Conservation (phyloP, 2,888 invertebrate species). For the Drosophila putrida region DNA sequence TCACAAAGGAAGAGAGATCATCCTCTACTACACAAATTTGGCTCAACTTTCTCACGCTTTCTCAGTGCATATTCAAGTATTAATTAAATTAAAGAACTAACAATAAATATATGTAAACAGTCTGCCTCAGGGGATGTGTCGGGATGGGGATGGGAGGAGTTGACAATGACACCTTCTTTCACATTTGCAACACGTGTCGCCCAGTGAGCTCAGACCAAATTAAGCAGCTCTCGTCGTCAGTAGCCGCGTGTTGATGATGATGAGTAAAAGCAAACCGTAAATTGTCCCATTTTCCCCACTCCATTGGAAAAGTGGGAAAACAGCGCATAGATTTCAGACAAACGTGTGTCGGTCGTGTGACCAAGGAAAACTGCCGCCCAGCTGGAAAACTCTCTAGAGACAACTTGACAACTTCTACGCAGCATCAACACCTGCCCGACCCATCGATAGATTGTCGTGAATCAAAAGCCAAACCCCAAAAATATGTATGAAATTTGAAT, state of each 20-base stretch:
- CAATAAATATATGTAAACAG: conserved; percentile 75
- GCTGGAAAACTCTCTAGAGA: conserved; percentile 51
- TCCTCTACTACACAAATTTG: neutral
- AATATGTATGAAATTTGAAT: conserved; percentile 40
- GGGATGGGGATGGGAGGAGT: conserved; percentile 3
- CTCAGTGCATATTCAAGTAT: conserved; percentile 56
- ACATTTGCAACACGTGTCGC: conserved; percentile 67
- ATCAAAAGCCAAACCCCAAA: conserved; percentile 43
- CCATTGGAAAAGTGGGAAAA: conserved; percentile 37
- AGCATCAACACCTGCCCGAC: conserved; percentile 58
- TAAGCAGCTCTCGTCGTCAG: conserved; percentile 67
- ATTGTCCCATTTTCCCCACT: conserved; percentile 61
- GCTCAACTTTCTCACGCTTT: conserved; percentile 59
- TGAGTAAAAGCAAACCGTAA: conserved; percentile 75
- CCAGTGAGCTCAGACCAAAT: conserved; percentile 65
- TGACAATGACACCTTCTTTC: conserved; percentile 50
- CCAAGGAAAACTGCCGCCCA: conserved; percentile 21
- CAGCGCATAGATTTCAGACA: conserved; percentile 72
- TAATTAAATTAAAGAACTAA: conserved; percentile 79
- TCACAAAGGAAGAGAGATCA: neutral
- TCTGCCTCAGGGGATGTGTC: conserved; percentile 28
- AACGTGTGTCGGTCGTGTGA: conserved; percentile 74
- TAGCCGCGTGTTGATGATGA: conserved; percentile 71
- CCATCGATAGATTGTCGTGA: conserved; percentile 17
- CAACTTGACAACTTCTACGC: conserved; percentile 43